Evolutionary conservation across 1,140 invertebrate genomes (phyloP).

Genomic region (Diplogasteroides magnus): DNA sequence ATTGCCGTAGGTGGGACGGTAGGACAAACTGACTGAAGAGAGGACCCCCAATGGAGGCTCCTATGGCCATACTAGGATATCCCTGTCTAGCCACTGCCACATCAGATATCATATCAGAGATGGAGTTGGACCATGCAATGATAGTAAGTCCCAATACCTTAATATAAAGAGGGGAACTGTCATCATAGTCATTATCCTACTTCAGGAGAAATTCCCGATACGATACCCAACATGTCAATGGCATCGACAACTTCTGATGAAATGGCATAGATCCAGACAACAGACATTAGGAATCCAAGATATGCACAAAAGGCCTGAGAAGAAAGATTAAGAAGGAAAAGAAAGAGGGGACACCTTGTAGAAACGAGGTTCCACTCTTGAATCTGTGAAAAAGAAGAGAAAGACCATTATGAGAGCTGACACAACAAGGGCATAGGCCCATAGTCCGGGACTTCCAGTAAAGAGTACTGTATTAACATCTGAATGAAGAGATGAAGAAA

Average conservation of each 20-base stretch:
- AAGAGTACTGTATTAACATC: slow-evolving; percentile 9
- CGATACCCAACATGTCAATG: slow-evolving; percentile 58
- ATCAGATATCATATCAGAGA: slow-evolving; percentile 69
- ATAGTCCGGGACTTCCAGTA: slow-evolving; percentile 28
- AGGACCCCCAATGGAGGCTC: slow-evolving; percentile 69
- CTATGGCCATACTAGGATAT: slow-evolving; percentile 67
- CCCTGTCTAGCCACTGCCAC: slow-evolving; percentile 65
- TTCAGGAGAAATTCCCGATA: slow-evolving; percentile 31
- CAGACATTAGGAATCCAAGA: slow-evolving; percentile 65
- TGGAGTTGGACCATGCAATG: slow-evolving; percentile 69
- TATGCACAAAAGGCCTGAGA: slow-evolving; percentile 58
- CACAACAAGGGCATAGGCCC: slow-evolving; percentile 33
- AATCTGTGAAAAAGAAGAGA: slow-evolving; percentile 31
- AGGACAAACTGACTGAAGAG: slow-evolving; percentile 61
- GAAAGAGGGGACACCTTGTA: slow-evolving; percentile 33
- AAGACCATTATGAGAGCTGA: slow-evolving; percentile 38
- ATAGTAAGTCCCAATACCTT: slow-evolving; percentile 68
- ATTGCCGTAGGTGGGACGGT: background rate
- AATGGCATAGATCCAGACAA: slow-evolving; percentile 67
- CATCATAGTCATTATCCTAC: background rate
- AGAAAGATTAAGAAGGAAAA: background rate
- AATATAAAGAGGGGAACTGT: slow-evolving; percentile 6
- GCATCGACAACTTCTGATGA: slow-evolving; percentile 68
- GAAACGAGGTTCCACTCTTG: slow-evolving; percentile 38
- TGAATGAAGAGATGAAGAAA: slow-evolving; percentile 17